Evolutionary conservation across 2,113 vertebrate genomes (phyloP).

Genomic region (Helogale parvula): DNA sequence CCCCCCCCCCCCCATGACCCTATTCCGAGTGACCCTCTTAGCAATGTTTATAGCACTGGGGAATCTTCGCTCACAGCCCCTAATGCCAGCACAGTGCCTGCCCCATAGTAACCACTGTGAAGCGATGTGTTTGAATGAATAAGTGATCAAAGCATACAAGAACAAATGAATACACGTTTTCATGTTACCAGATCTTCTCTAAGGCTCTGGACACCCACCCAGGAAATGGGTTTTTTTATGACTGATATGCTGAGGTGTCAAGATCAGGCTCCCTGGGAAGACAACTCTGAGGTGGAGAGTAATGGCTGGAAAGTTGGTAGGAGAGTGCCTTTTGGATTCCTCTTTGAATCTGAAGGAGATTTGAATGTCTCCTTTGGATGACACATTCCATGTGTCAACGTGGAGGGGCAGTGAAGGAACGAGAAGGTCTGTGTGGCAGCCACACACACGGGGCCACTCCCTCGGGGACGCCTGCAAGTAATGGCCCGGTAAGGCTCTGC

Average conservation of each 20-base stretch:
- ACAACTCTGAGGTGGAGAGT: neutral
- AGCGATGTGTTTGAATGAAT: neutral
- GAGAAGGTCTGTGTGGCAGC: neutral
- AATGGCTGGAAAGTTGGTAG: neutral
- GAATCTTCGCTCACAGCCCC: neutral
- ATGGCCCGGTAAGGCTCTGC: too few species aligned
- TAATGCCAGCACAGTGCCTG: neutral
- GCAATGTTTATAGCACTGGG: neutral
- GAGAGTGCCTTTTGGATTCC: fast-evolving
- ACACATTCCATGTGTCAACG: too few species aligned
- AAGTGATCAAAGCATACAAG: neutral
- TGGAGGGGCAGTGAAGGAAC: neutral
- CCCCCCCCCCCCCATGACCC: neutral
- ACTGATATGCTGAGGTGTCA: neutral
- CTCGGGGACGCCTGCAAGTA: neutral
- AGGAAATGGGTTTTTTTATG: neutral
- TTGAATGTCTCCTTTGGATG: too few species aligned
- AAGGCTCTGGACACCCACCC: neutral
- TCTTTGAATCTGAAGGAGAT: too few species aligned
- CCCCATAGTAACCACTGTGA: neutral
- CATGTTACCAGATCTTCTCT: neutral
- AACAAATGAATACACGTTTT: neutral
- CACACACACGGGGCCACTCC: neutral
- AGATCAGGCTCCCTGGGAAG: neutral
- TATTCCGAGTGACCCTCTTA: neutral